Evolutionary conservation across 2,113 vertebrate genomes (phyloP).

Genomic region (Chelonoidis abingdonii): DNA sequence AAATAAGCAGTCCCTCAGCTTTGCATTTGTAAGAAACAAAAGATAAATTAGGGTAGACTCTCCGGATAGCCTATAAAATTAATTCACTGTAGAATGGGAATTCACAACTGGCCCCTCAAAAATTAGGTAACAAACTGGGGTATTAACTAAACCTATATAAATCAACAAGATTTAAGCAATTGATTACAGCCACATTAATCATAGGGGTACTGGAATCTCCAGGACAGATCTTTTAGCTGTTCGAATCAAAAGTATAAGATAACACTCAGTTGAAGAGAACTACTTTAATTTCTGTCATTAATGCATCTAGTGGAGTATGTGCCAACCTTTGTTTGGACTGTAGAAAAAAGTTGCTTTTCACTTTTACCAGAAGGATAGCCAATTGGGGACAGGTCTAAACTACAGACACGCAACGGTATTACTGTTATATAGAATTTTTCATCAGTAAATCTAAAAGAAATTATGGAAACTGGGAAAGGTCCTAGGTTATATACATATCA

Average conservation of each 20-base stretch:
- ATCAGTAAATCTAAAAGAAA: background rate
- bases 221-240: background rate
- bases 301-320: background rate
- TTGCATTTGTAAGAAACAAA: background rate
- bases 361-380: background rate
- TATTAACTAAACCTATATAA: background rate
- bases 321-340: background rate
- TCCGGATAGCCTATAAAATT: background rate
- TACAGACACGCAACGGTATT: background rate
- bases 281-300: background rate
- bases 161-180: background rate
- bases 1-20: background rate
- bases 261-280: background rate
- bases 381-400: background rate
- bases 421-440: background rate
- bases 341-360: background rate
- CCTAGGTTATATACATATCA: background rate
- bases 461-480: background rate
- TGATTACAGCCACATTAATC: background rate
- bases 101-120: background rate
- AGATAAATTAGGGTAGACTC: background rate
- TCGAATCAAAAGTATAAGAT: background rate
- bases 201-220: background rate
- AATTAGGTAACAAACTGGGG: background rate
- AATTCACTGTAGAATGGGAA: background rate